Conservation (phyloP, 2,113 vertebrate species). For the Oncorhynchus mykiss region DNA sequence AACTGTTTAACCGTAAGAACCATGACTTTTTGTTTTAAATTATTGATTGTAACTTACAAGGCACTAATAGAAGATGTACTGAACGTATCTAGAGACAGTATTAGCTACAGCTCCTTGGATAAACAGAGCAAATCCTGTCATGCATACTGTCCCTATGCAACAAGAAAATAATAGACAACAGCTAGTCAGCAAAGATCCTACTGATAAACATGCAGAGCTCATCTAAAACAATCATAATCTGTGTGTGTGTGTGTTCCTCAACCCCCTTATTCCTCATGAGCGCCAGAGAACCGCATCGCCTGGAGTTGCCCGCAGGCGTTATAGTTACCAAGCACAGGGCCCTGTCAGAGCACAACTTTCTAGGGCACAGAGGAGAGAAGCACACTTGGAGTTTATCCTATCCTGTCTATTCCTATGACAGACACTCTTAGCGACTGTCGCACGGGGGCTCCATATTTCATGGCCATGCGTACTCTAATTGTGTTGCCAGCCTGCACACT, state of each 20-base stretch:
- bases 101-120: neutral
- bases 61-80: neutral
- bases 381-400: conserved; percentile 25
- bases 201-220: conserved; percentile 47
- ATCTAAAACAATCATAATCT: conserved; percentile 5
- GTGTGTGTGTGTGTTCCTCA: conserved; percentile 22
- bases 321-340: conserved; percentile 33
- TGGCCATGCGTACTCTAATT: conserved; percentile 56
- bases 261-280: conserved; percentile 23
- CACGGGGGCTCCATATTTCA: conserved; percentile 53
- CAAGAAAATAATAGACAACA: conserved; percentile 38
- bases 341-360: conserved; percentile 45
- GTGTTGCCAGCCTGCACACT: conserved; percentile 41
- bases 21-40: conserved; percentile 1
- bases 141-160: conserved; percentile 11
- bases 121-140: neutral
- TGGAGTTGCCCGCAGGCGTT: conserved; percentile 51
- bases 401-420: neutral
- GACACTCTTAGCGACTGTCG: conserved; percentile 31
- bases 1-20: neutral
- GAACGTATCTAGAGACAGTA: neutral
- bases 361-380: conserved; percentile 44
- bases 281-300: conserved; percentile 44
- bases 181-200: conserved; percentile 28
- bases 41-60: conserved; percentile 25